Conservation (phyloP, 2,113 vertebrate species). For the Anoura caudifer region DNA sequence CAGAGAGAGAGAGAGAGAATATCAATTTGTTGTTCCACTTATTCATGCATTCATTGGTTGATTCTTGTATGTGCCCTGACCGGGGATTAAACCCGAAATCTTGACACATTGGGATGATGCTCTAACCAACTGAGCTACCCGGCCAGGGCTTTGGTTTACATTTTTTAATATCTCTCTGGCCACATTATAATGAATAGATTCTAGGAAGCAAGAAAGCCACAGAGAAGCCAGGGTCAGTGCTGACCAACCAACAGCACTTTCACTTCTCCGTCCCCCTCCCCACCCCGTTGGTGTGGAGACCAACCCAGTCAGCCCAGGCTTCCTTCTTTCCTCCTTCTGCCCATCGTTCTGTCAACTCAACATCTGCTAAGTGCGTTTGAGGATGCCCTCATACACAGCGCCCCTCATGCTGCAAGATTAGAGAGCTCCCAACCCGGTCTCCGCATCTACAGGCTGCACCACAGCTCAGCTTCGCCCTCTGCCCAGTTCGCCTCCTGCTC, state of each 20-base stretch:
- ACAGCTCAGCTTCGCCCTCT: background rate
- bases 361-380: background rate
- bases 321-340: background rate
- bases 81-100: no score
- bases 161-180: background rate
- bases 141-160: background rate
- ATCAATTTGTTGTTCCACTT: no score
- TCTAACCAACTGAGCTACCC: no score
- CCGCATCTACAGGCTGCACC: background rate
- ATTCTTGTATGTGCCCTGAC: no score
- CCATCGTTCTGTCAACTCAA: background rate
- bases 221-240: background rate
- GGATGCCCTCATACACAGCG: fast-evolving
- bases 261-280: background rate
- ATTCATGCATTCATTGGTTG: no score
- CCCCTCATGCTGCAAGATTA: no score
- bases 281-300: background rate
- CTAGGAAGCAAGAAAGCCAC: background rate
- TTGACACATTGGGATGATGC: no score
- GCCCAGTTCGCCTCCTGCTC: background rate
- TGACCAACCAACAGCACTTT: background rate
- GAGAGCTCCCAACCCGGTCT: background rate
- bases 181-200: background rate
- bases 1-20: no score
- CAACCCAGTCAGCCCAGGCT: background rate